Percentiles rank a stretch among this genome's conserved stretches.
These are phyloP conservation scores for Aproaerema taeniolella DNA, from an alignment of 2,888 invertebrate species.

Conservation along the genomic window DNA sequence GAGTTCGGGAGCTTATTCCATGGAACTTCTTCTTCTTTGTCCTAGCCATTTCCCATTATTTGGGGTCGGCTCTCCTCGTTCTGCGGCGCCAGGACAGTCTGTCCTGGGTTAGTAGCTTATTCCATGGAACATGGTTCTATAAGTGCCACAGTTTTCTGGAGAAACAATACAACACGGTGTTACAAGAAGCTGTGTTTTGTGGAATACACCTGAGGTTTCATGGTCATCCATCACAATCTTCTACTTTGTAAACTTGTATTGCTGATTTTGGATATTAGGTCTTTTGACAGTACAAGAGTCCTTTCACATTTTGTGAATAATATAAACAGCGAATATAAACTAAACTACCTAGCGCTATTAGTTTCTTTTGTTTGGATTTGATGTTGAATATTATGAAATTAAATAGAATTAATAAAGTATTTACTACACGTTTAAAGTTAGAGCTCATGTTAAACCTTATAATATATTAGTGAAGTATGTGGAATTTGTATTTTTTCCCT, in stretches of 20 bases:
- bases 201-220: no score
- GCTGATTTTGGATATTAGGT: slow-evolving; percentile 60
- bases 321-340: slow-evolving; percentile 46
- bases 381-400: slow-evolving; percentile 43
- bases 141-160: no score
- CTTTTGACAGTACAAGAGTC: slow-evolving; percentile 59
- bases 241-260: slow-evolving; percentile 51
- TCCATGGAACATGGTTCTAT: no score
- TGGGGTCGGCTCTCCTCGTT: no score
- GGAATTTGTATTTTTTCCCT: background rate
- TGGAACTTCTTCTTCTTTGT: no score
- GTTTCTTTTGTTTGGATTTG: slow-evolving; percentile 47
- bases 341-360: slow-evolving; percentile 28
- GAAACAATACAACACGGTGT: no score
- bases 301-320: slow-evolving; percentile 41
- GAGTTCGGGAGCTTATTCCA: no score
- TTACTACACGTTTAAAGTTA: slow-evolving; percentile 35
- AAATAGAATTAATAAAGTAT: slow-evolving; percentile 26
- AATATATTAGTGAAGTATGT: slow-evolving; percentile 21
- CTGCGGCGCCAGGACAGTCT: no score
- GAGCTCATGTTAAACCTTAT: slow-evolving; percentile 34
- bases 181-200: no score
- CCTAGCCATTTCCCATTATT: no score
- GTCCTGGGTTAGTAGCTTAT: no score
- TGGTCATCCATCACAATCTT: no score